phyloP scores from a whole-genome alignment of 2,888 invertebrate species.

The Panopea generosa region DNA sequence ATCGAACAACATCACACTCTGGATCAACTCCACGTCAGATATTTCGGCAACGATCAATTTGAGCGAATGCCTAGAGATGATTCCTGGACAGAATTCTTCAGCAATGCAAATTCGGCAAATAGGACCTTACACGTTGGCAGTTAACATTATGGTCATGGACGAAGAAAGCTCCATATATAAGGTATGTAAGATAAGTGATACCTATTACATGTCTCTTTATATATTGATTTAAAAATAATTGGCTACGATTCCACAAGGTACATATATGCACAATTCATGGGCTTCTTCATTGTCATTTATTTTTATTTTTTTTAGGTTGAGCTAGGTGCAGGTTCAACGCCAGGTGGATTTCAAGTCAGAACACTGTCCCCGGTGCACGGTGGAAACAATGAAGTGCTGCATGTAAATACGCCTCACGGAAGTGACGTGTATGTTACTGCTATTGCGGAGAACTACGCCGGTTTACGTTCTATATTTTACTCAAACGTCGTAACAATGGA shows the following conservation, averaged over 20 bases:
- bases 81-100: background rate
- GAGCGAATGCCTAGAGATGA: constrained; percentile 1
- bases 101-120: constrained; percentile 43
- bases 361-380: constrained; percentile 30
- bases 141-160: constrained; percentile 39
- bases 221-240: too few relatives aligned
- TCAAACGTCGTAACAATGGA: constrained; percentile 55
- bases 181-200: constrained; percentile 9
- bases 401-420: constrained; percentile 51
- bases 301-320: constrained; percentile 13
- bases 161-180: constrained; percentile 43
- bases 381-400: constrained; percentile 32
- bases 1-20: background rate
- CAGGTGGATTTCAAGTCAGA: constrained; percentile 58
- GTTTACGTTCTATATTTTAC: constrained; percentile 47
- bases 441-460: constrained; percentile 65
- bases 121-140: constrained; percentile 19
- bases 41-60: background rate
- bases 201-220: too few relatives aligned
- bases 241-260: too few relatives aligned
- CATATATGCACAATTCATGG: background rate
- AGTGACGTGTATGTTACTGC: constrained; percentile 55
- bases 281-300: too few relatives aligned
- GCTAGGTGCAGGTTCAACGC: constrained; percentile 59
- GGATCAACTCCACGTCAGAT: constrained; percentile 26